Evolutionary conservation across 1,140 invertebrate genomes (phyloP), one percentile per base, ranked within the genome.

Genomic region (Drosophila santomea): DNA sequence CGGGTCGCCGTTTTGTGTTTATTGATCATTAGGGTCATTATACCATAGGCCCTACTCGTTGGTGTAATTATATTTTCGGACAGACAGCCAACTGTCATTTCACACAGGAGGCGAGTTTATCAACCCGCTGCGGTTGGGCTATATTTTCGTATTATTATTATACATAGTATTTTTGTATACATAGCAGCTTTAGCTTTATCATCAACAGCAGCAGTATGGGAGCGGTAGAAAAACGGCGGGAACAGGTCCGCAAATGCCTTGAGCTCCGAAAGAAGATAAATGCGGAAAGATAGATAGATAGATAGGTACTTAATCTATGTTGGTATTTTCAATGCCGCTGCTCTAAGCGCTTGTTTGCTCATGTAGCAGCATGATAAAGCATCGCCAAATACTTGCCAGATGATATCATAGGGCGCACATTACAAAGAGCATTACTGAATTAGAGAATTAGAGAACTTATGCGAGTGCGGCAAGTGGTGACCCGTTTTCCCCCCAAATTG

Each of bases 1-100:
- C 20, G 32, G 15, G 25, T 41, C 36, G 25, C 20, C 43, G 62
- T 69, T 66, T 63, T 73, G 67, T 74, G 76, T 83, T 76, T 89
- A 88, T 83, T 83, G 82, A 86, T 86, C 84, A 88, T 83, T 88
- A 84, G 79, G 83, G 83, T 83, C 79, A 76, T 79, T 85, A 81
- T 71, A 54, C 48, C 55, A 43, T 51, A 25, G 64, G 58, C 44
- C 47, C 8, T 32, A 14, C 23, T 11, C 43, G 43, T 2, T 20
- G 52, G 35, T 63, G 58, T 78, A 62, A 60, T 62, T 62, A 63
- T 78, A 78, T 63, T 71, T 78, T 78, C 55, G 39, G 52, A 38
- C 36, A 35, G 17, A 41, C 55, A 17, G 4, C 68, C 81, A 88
- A 80, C 73, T 89, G 83, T 77, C 80, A 72, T 67, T 88, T 88